Evolutionary conservation across 2,113 vertebrate genomes (phyloP), one percentile per base, ranked within the genome.

Genomic region (Mastomys natalensis): DNA sequence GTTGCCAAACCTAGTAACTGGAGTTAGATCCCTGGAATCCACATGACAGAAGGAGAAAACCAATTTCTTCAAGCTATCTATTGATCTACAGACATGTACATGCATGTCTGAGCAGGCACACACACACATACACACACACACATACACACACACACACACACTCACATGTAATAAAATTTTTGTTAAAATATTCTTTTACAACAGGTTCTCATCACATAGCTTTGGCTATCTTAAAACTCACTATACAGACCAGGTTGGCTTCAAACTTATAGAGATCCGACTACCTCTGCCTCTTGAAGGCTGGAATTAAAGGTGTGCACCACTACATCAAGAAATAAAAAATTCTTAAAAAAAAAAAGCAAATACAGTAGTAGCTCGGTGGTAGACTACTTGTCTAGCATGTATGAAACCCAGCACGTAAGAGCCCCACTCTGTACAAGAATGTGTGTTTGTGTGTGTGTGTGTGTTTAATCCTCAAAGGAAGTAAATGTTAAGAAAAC

Each of bases 401-500:
- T 45, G 13, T 34, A 29, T 66, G 60, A 34, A 15, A 43, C 10
- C 1, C 5, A 51, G 43, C 58, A 29, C 1, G 17, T 13, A 43
- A 31, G 53, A 84, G 1, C 16, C 24, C 40, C 16, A 45, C 58
- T 3, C 82, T 43, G 24, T 84, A 40, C 13, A 51, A 64, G 24
- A 76, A 74, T 51, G 51, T 51, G 51, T 51, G 51, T 9, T 5
- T 51, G 48, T 51, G 48, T 51, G 5, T 51, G 48, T 51, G 48
- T 51, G 48, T 51, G 51, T 51, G 51, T 51, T 51, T 51, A 51
- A 17, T 84, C 4, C 31, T 37, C 45, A 88, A 72, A 73, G 29
- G 60, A 89, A 89, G 94, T 82, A 91, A 90, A 89, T 55, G 24
- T 72, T 87, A 76, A 58, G 37, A 12, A 77, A 92, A 94, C 87